Conservation (phyloP, 2,113 vertebrate genomes). For the Piprites chloris region DNA sequence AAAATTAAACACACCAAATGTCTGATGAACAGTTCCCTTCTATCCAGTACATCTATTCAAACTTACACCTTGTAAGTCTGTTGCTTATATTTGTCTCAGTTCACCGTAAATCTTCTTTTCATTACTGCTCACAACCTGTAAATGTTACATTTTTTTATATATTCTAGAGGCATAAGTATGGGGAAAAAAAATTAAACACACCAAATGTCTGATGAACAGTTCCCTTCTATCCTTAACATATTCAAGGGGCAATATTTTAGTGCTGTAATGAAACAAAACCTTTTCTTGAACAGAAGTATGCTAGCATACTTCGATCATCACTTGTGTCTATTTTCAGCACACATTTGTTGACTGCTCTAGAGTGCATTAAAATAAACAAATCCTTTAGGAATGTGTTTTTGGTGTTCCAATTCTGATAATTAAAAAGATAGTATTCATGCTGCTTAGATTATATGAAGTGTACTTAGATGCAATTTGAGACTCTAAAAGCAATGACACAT, state of each 20-base stretch:
- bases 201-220: not conserved
- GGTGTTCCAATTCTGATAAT: not conserved
- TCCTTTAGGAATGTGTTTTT: not conserved
- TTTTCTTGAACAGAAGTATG: not conserved
- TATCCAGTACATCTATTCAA: not conserved
- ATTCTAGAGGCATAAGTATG: not conserved
- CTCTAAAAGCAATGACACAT: not conserved
- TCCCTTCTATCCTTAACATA: not conserved
- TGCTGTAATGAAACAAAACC: not conserved
- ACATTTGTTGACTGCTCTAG: not conserved
- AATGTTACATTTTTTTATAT: not conserved
- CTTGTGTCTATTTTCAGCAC: conserved; percentile 10
- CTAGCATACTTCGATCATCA: not conserved
- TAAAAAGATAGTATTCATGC: not conserved
- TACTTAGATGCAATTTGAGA: not conserved
- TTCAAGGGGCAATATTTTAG: not conserved
- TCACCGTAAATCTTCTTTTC: not conserved
- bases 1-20: not conserved
- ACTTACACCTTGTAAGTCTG: not conserved
- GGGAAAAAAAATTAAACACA: not conserved
- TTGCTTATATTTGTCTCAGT: not conserved
- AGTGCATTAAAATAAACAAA: conserved; percentile 2
- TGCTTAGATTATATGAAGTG: not conserved
- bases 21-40: not conserved
- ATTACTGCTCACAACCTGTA: not conserved